A percentile compares a stretch with the other conserved stretches of the same genome.
phyloP scores from a whole-genome alignment of 2,888 invertebrate genomes.

The Ennomos erosarius region DNA sequence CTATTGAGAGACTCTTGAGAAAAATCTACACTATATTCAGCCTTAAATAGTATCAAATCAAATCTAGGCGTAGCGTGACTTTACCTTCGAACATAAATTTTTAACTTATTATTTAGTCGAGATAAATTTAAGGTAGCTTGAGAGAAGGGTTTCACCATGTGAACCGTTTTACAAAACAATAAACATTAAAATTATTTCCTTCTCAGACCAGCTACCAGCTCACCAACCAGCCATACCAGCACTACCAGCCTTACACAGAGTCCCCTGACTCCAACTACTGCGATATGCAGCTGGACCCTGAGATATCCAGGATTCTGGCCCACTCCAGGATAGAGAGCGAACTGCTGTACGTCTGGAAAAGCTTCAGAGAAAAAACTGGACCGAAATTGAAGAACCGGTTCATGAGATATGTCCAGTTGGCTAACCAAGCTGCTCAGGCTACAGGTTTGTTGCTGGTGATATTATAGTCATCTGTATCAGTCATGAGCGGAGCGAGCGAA shows the following conservation, averaged over 20 bases:
- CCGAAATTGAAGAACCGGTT: constrained; percentile 90
- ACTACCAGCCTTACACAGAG: constrained; percentile 65
- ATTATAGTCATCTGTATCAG: no score
- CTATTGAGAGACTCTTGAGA: no score
- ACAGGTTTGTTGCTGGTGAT: constrained; percentile 84
- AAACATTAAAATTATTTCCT: neutral
- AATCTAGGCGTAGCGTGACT: no score
- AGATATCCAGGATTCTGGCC: constrained; percentile 87
- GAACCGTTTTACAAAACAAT: no score
- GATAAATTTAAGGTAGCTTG: no score
- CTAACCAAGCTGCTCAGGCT: constrained; percentile 90
- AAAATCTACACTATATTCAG: no score
- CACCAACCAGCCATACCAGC: constrained; percentile 63
- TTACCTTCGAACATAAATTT: no score
- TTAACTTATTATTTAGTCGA: no score
- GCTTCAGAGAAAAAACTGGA: constrained; percentile 92
- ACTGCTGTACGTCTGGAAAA: constrained; percentile 91
- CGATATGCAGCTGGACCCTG: constrained; percentile 86
- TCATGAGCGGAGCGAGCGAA: no score
- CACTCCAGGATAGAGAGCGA: constrained; percentile 91
- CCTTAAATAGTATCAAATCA: no score
- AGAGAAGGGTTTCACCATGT: no score
- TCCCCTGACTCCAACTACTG: constrained; percentile 71
- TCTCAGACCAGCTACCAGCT: constrained; percentile 45
- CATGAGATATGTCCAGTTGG: constrained; percentile 91